These are phyloP conservation scores for Trichoplusia ni DNA, from an alignment of 1,140 invertebrate genomes.

Conservation along the genomic window DNA sequence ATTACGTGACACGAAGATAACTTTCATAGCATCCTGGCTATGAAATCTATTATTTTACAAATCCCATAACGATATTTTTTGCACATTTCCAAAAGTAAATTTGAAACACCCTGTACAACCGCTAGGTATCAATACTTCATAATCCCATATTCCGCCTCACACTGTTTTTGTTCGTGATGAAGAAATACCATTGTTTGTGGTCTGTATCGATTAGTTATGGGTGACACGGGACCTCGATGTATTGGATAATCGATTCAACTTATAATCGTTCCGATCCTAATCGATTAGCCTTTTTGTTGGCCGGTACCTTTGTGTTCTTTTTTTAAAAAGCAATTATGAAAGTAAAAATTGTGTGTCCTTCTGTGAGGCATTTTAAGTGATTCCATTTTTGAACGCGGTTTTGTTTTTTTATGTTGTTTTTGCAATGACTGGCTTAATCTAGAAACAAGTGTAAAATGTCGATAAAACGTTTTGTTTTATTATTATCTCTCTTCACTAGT, in stretches of 20 bases:
- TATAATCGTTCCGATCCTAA: constrained; percentile 61
- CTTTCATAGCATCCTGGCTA: no score
- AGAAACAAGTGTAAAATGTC: no score
- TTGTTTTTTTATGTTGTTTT: not conserved
- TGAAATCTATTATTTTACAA: no score
- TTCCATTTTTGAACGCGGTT: not conserved
- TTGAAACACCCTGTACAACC: constrained; percentile 47
- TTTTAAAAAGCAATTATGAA: constrained; percentile 33
- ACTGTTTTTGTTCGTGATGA: constrained; percentile 69
- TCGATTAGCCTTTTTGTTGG: constrained; percentile 59
- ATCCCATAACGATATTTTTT: no score
- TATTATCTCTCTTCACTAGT: no score
- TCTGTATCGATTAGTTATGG: constrained; percentile 51
- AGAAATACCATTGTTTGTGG: constrained; percentile 65
- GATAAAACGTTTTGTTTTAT: no score
- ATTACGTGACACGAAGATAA: no score
- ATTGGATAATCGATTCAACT: constrained; percentile 61
- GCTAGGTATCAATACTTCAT: constrained; percentile 48
- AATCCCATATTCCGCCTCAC: constrained; percentile 61
- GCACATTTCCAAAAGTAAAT: no score
- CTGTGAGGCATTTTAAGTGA: constrained; percentile 30
- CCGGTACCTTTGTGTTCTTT: constrained; percentile 52
- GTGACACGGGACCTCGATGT: constrained; percentile 50
- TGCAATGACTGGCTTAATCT: not conserved
- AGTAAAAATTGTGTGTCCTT: constrained; percentile 24